phyloP scores from a whole-genome alignment of 1,140 invertebrate genomes.

The Spodoptera litura region DNA sequence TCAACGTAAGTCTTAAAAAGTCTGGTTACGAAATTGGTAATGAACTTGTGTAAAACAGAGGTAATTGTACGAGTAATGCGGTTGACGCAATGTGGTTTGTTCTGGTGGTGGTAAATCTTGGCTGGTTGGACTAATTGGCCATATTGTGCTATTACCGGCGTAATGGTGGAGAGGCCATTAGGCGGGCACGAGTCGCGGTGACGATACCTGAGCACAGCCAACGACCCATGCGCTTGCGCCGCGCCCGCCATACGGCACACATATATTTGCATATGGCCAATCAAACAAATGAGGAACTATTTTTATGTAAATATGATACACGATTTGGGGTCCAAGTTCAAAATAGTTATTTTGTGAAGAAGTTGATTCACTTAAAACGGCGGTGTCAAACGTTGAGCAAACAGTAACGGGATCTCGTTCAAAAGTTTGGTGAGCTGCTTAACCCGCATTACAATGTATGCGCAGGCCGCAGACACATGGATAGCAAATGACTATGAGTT shows the following conservation, averaged over 20 bases:
- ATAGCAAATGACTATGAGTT: constrained; percentile 36
- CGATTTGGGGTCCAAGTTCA: constrained; percentile 31
- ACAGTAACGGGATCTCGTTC: constrained; percentile 16
- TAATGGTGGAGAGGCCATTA: constrained; percentile 66
- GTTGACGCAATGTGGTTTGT: constrained; percentile 61
- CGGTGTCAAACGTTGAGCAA: constrained; percentile 14
- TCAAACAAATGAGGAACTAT: constrained; percentile 26
- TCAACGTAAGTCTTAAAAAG: neutral
- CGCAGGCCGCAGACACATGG: neutral
- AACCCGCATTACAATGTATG: constrained; percentile 34
- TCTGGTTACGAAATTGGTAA: constrained; percentile 44
- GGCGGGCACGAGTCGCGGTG: constrained; percentile 60
- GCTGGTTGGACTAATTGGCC: constrained; percentile 70
- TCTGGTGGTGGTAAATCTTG: constrained; percentile 59
- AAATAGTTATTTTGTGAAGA: constrained; percentile 23
- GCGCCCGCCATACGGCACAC: neutral
- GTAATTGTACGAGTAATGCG: constrained; percentile 63
- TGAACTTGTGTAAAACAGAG: constrained; percentile 47
- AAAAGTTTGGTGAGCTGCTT: constrained; percentile 36
- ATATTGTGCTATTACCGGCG: constrained; percentile 60
- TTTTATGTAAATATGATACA: constrained; percentile 26
- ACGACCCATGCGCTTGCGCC: constrained; percentile 44
- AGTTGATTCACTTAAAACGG: constrained; percentile 22
- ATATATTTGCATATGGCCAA: constrained; percentile 43
- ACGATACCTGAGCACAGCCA: constrained; percentile 56